A percentile compares a stretch with the other conserved stretches of the same genome.
phyloP scores from a whole-genome alignment of 2,888 invertebrate species.

The Schrankia costaestrigalis region DNA sequence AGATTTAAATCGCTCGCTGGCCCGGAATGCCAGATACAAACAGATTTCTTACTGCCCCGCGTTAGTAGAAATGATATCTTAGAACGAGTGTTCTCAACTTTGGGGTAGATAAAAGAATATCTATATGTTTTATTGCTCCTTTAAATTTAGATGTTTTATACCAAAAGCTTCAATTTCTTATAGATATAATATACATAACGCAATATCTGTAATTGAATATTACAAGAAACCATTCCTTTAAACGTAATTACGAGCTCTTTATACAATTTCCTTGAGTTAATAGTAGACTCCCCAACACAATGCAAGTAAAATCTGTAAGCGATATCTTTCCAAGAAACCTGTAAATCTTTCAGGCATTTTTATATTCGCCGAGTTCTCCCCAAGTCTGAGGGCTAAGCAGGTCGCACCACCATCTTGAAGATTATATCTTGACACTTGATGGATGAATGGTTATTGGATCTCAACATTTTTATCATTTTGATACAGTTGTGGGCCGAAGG shows the following conservation, averaged over 20 bases:
- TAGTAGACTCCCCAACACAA: constrained; percentile 44
- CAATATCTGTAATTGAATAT: neutral
- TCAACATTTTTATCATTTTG: constrained; percentile 83
- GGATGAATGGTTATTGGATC: constrained; percentile 90
- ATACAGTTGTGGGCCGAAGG: constrained; percentile 73
- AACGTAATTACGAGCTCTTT: neutral
- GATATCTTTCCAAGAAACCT: constrained; percentile 68
- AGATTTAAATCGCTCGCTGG: constrained; percentile 79
- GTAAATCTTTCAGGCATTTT: constrained; percentile 79
- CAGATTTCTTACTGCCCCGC: constrained; percentile 69
- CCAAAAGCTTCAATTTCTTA: constrained; percentile 8
- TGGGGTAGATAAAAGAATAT: constrained; percentile 38
- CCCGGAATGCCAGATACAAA: constrained; percentile 77
- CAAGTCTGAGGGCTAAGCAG: constrained; percentile 71
- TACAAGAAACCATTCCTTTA: constrained; percentile 1
- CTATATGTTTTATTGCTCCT: constrained; percentile 34
- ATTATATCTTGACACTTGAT: constrained; percentile 88
- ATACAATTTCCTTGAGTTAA: constrained; percentile 21
- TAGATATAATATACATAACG: neutral
- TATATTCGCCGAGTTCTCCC: constrained; percentile 70
- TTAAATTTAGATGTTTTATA: constrained; percentile 16
- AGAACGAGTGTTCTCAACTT: constrained; percentile 37
- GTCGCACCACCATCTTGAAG: constrained; percentile 77
- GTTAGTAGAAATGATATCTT: constrained; percentile 52
- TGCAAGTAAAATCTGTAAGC: constrained; percentile 67